A percentile compares a stretch with the other conserved stretches of the same genome.
Evolutionary conservation across 2,113 vertebrate species (phyloP).

Genomic region (Etheostoma spectabile): DNA sequence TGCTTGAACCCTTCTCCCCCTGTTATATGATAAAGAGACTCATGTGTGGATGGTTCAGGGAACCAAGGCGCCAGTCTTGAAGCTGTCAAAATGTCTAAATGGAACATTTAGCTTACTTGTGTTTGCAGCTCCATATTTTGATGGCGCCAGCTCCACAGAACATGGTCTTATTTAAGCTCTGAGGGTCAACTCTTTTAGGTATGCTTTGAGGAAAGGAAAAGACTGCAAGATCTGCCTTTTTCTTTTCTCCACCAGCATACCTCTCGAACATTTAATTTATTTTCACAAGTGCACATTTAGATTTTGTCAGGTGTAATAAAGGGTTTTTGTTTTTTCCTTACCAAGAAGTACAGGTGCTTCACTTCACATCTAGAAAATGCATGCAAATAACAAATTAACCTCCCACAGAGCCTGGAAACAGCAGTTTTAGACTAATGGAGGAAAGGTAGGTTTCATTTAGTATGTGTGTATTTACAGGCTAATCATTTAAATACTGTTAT

Average conservation of each 20-base stretch:
- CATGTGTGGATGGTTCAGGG: slow-evolving; percentile 4
- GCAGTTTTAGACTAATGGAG: slow-evolving; percentile 1
- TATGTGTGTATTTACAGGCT: slow-evolving; percentile 6
- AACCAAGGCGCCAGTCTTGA: slow-evolving; percentile 4
- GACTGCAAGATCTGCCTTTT: not conserved
- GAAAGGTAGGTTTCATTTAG: slow-evolving; percentile 9
- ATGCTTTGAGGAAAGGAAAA: too few relatives aligned
- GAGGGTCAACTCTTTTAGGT: not conserved
- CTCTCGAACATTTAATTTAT: not conserved
- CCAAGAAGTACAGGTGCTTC: not conserved
- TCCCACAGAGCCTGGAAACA: slow-evolving; percentile 11
- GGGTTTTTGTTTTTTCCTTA: not conserved
- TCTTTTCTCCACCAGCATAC: not conserved
- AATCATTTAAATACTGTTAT: slow-evolving; percentile 18
- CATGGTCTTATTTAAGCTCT: slow-evolving; percentile 12
- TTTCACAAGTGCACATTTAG: not conserved
- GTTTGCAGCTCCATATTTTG: not conserved
- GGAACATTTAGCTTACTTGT: not conserved
- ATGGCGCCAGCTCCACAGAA: slow-evolving; percentile 23
- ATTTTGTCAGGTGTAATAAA: slow-evolving; percentile 2
- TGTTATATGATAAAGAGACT: slow-evolving; percentile 11
- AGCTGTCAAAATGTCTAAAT: not conserved
- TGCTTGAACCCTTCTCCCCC: not conserved
- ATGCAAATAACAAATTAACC: slow-evolving; percentile 26
- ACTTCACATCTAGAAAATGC: slow-evolving; percentile 8